These are phyloP conservation scores for Odocoileus hemionus DNA, from an alignment of 2,113 vertebrate species.

Conservation along the genomic window DNA sequence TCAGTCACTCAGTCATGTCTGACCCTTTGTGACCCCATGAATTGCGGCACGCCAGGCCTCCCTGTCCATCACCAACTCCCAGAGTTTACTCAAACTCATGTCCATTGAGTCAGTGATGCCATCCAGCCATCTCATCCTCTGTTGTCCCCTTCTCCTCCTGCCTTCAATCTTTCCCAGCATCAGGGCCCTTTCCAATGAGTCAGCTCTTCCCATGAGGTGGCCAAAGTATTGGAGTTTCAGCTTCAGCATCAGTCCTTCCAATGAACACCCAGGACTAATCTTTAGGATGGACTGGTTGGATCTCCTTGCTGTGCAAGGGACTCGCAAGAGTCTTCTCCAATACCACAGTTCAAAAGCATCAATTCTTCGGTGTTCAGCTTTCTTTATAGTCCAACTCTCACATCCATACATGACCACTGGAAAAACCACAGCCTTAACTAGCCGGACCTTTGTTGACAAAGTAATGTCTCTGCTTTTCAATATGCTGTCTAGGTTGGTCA, in stretches of 20 bases:
- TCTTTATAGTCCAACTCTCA: neutral
- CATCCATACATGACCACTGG: neutral
- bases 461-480: neutral
- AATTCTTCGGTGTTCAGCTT: accelerated
- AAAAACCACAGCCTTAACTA: neutral
- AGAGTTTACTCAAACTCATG: neutral
- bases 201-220: neutral
- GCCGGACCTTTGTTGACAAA: accelerated
- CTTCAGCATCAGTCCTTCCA: neutral
- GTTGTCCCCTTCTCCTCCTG: neutral
- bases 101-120: neutral
- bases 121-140: neutral
- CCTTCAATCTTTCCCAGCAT: neutral
- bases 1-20: accelerated
- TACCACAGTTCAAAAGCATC: neutral
- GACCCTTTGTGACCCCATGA: neutral
- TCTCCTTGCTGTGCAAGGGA: neutral
- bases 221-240: neutral
- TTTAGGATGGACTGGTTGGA: neutral
- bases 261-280: neutral
- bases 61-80: neutral
- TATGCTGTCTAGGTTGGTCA: neutral
- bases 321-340: neutral
- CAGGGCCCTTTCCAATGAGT: neutral
- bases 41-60: neutral